A percentile compares a stretch with the other conserved stretches of the same genome.
phyloP scores from a whole-genome alignment of 2,113 vertebrate genomes.

The Leucosticte australis region DNA sequence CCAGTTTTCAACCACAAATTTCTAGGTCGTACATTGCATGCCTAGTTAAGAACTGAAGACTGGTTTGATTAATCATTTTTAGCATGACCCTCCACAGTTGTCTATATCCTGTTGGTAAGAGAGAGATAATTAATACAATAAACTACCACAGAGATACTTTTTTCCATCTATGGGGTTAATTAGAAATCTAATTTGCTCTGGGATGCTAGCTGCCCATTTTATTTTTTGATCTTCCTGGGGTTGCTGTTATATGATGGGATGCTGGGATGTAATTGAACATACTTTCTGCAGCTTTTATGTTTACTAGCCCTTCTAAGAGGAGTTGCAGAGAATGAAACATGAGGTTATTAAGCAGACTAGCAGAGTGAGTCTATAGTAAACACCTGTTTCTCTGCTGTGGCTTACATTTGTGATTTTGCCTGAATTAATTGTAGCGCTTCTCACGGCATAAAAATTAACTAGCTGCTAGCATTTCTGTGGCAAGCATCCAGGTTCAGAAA shows the following conservation, averaged over 20 bases:
- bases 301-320: background rate
- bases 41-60: background rate
- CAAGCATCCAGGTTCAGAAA: background rate
- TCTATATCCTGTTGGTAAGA: background rate
- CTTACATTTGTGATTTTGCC: constrained; percentile 5
- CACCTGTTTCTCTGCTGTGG: constrained; percentile 11
- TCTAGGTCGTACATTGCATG: background rate
- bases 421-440: constrained; percentile 27
- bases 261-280: background rate
- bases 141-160: background rate
- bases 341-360: background rate
- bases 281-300: background rate
- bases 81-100: background rate
- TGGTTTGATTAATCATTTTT: background rate
- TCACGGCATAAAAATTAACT: constrained; percentile 4
- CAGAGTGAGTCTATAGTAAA: background rate
- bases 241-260: background rate
- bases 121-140: background rate
- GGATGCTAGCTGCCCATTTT: background rate
- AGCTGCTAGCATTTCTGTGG: background rate
- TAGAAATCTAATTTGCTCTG: background rate
- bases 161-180: background rate
- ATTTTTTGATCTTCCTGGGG: background rate
- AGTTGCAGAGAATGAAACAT: background rate
- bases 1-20: background rate